These are phyloP conservation scores for Listrodromus nycthemerus DNA, from an alignment of 2,888 invertebrate genomes.

Conservation along the genomic window DNA sequence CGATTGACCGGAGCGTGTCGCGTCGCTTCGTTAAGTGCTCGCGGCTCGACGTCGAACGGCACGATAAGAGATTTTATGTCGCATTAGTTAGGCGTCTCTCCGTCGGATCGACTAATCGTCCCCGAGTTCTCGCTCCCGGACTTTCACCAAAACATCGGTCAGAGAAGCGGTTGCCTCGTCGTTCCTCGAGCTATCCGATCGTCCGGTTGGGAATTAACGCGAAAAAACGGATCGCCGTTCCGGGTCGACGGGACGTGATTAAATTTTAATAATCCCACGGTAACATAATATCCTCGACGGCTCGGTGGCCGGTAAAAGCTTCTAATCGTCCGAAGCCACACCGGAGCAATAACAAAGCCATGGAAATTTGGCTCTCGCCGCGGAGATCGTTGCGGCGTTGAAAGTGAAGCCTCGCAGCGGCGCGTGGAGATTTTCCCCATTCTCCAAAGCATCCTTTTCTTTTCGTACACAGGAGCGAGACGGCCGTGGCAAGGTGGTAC, in stretches of 20 bases:
- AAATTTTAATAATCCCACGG: conserved; percentile 65
- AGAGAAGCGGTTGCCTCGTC: background rate
- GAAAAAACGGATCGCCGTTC: conserved; percentile 11
- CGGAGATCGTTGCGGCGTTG: background rate
- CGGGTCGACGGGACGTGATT: conserved; percentile 36
- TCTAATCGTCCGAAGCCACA: conserved; percentile 65
- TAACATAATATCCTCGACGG: conserved; percentile 63
- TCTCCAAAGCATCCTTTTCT: background rate
- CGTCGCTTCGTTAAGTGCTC: conserved; percentile 38
- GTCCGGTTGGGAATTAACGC: background rate
- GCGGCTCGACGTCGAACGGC: background rate
- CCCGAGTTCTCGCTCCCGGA: conserved; percentile 47
- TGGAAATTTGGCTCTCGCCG: conserved; percentile 33
- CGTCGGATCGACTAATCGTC: conserved; percentile 39
- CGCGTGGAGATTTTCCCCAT: background rate
- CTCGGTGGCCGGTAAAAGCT: conserved; percentile 51
- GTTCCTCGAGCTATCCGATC: background rate
- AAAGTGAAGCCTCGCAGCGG: background rate
- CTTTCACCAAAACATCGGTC: conserved; percentile 37
- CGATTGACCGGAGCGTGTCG: background rate
- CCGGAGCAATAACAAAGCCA: conserved; percentile 50
- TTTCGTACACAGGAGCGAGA: background rate
- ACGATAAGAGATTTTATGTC: conserved; percentile 63
- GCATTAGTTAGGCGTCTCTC: conserved; percentile 38
- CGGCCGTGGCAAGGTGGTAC: background rate